Evolutionary conservation across 2,113 vertebrate genomes (phyloP), one percentile per base, ranked within the genome.

Genomic region (Ammodytes dubius): DNA sequence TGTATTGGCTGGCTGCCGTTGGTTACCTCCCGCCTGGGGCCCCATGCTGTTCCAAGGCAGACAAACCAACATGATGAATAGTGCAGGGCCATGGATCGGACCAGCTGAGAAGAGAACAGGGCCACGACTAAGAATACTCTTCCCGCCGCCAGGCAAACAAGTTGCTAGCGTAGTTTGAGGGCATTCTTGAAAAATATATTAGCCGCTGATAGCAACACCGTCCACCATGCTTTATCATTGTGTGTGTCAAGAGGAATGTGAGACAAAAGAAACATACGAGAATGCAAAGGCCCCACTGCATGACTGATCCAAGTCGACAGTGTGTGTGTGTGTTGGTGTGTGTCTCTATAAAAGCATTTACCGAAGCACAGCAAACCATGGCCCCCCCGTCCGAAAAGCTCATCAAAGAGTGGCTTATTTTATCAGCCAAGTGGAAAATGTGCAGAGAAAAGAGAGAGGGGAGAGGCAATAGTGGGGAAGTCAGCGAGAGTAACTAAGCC

Each of bases 401-500:
- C 91, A 91, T 94, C 92, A 94, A 91, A 93, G 92, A 88, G 80
- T 78, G 89, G 90, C 92, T 94, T 92, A 94, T 91, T 94, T 93
- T 90, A 93, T 93, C 92, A 94, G 92, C 84, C 81, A 85, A 91
- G 92, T 93, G 92, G 92, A 95, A 95, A 95, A 94, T 92, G 92
- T 92, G 91, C 93, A 93, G 93, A 94, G 87, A 91, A 71, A 27
- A 27, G 27, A 77, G 89, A 88, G 83, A 65, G 83, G 27, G 54
- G 80, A 65, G 86, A 46, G 85, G 84, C 81, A 85, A 89, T 90
- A 83, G 91, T 58, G 82, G 69, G 90, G 79, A 91, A 89, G 92
- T 92, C 88, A 87, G 87, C 80, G 85, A 89, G 86, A 93, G 91
- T 91, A 88, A 87, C 90, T 63, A 72, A 86, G 85, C 92, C 61